Evolutionary conservation across 2,797 vertebrate species (phyloP).

Genomic region (Lemur catta): DNA sequence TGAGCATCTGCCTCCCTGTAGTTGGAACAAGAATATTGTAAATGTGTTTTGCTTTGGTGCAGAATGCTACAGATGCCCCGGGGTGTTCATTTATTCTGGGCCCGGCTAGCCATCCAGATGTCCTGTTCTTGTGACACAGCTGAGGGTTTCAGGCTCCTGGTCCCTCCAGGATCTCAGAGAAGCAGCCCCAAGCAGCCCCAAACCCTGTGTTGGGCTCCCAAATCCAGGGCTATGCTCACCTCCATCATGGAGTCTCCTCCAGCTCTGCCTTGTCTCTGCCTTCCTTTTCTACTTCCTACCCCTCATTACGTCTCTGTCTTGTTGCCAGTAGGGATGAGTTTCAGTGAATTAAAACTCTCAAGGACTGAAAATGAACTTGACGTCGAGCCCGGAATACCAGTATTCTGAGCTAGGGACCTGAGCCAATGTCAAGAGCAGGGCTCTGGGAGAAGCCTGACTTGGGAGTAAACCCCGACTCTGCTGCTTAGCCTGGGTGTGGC

Average conservation of each 20-base stretch:
- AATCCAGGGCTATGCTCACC: not conserved
- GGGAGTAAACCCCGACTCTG: not conserved
- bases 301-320: not conserved
- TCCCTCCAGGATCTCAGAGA: not conserved
- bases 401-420: not conserved
- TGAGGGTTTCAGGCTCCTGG: not conserved
- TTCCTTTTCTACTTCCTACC: not conserved
- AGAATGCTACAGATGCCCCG: not conserved
- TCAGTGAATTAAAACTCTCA: not conserved
- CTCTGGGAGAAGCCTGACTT: not conserved
- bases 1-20: not conserved
- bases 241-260: not conserved
- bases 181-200: not conserved
- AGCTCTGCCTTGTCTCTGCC: not conserved
- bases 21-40: not conserved
- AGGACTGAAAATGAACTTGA: not conserved
- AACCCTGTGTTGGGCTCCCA: not conserved
- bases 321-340: not conserved
- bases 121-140: not conserved
- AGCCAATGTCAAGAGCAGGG: not conserved
- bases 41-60: conserved; percentile 20
- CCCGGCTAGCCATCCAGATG: conserved; percentile 10
- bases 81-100: conserved; percentile 21
- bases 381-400: not conserved
- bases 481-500: not conserved